These are phyloP conservation scores for Thomomys bottae DNA, from an alignment of 2,113 vertebrate genomes.

Conservation along the genomic window DNA sequence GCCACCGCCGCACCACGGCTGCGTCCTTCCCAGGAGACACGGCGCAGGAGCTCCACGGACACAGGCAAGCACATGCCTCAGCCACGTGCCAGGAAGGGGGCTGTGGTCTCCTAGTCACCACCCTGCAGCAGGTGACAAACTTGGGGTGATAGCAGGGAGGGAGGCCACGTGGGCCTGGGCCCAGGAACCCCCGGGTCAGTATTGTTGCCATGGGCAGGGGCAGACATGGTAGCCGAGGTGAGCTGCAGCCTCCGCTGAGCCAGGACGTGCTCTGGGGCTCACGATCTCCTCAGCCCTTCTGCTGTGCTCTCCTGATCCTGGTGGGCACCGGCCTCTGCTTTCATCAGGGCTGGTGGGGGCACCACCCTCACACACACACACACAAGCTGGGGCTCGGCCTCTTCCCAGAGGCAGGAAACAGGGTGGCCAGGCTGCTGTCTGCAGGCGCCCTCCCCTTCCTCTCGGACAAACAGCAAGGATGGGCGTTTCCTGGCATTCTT, in stretches of 20 bases:
- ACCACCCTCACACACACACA: not conserved
- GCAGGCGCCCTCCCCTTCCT: not conserved
- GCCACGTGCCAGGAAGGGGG: not conserved
- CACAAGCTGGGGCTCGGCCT: not conserved
- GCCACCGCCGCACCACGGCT: slow-evolving; percentile 41
- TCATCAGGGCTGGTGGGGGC: not conserved
- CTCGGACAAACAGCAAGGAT: not conserved
- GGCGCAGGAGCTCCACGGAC: not conserved
- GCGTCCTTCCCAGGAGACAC: slow-evolving; percentile 54
- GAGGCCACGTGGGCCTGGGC: too few relatives aligned
- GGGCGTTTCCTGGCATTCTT: not conserved
- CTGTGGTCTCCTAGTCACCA: not conserved
- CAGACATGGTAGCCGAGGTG: too few relatives aligned
- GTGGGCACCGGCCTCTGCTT: not conserved
- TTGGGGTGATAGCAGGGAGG: too few relatives aligned
- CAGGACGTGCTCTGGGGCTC: too few relatives aligned
- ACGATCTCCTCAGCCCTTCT: not conserved
- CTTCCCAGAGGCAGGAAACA: not conserved
- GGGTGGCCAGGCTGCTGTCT: not conserved
- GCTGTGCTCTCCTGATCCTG: accelerated
- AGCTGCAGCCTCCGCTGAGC: too few relatives aligned
- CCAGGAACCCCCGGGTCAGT: too few relatives aligned
- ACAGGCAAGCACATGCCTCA: not conserved
- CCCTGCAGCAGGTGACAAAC: accelerated
- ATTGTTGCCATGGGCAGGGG: too few relatives aligned